Evolutionary conservation across 2,797 vertebrate genomes (phyloP).

Genomic region (Chelidonichthys spinosus): DNA sequence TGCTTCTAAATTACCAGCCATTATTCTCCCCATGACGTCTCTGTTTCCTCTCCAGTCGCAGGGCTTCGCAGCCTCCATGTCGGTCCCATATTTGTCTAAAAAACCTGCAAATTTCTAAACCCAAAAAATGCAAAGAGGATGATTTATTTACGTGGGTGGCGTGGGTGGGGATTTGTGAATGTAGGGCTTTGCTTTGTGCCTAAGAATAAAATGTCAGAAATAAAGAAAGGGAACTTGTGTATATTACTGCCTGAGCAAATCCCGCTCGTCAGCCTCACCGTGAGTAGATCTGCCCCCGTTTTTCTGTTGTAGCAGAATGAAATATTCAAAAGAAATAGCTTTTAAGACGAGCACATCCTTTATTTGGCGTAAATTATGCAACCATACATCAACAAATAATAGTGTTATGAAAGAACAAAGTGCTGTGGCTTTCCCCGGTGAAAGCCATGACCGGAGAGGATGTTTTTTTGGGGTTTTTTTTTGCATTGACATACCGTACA

Average conservation of each 20-base stretch:
- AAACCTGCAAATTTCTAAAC: neutral
- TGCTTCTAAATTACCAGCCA: conserved; percentile 18
- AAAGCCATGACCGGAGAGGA: conserved; percentile 26
- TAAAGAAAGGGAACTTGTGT: conserved; percentile 10
- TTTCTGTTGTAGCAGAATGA: conserved; percentile 60
- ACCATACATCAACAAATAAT: conserved; percentile 64
- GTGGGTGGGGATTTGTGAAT: conserved; percentile 23
- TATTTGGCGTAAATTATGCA: conserved; percentile 75
- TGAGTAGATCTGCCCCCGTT: conserved; percentile 37
- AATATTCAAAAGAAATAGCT: conserved; percentile 76
- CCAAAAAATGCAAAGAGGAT: conserved; percentile 10
- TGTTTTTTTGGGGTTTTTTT: conserved; percentile 17
- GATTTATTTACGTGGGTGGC: neutral
- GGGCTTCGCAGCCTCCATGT: neutral
- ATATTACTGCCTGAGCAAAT: conserved; percentile 29
- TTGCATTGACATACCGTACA: neutral
- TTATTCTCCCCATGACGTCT: conserved; percentile 1
- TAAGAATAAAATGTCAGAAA: conserved; percentile 30
- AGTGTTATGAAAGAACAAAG: conserved; percentile 52
- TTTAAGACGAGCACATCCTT: conserved; percentile 60
- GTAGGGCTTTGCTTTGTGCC: conserved; percentile 11
- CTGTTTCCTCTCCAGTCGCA: neutral
- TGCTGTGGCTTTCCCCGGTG: conserved; percentile 37
- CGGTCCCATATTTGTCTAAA: neutral
- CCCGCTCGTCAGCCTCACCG: neutral